Evolutionary conservation across 2,113 vertebrate genomes (phyloP), one percentile per base, ranked within the genome.

Genomic region (Calidris pugnax): DNA sequence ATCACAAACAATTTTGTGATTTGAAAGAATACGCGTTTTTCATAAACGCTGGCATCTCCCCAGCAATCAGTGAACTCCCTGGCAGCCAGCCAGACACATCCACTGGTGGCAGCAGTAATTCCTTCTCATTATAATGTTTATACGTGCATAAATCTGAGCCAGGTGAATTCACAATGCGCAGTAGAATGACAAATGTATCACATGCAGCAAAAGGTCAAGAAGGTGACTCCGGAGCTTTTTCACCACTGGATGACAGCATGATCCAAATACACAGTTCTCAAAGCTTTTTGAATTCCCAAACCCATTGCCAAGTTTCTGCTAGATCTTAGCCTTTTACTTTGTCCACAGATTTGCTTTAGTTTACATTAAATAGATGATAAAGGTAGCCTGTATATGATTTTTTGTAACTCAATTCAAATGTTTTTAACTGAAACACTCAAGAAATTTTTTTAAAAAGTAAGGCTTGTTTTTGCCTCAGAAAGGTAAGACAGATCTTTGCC

Each of bases 1-100:
- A 94, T 92, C 81, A 90, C 77, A 96, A 96, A 24, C 78, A 86
- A 86, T 94, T 80, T 91, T 81, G 82, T 53, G 77, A 97, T 97
- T 92, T 91, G 69, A 96, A 97, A 98, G 95, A 96, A 92, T 71
- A 77, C 71, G 82, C 56, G 18, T 67, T 82, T 66, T 86, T 88
- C 89, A 95, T 78, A 83, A 75, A 68, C 0, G 3, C 56, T 97
- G 94, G 93, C 94, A 41, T 78, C 33, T 41, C 69, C 85, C 73
- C 87, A 92, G 87, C 73, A 84, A 91, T 89, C 93, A 93, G 77
- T 64, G 64, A 76, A 60, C 56, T 60, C 75, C 64, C 85, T 95
- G 95, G 97, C 93, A 59, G 63, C 91, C 4, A 1, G 82, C 95
- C 95, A 96, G 91, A 7, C 16, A 59, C 76, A 89, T 77, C 91